phyloP scores from a whole-genome alignment of 2,113 vertebrate species.

The Embiotoca jacksoni region DNA sequence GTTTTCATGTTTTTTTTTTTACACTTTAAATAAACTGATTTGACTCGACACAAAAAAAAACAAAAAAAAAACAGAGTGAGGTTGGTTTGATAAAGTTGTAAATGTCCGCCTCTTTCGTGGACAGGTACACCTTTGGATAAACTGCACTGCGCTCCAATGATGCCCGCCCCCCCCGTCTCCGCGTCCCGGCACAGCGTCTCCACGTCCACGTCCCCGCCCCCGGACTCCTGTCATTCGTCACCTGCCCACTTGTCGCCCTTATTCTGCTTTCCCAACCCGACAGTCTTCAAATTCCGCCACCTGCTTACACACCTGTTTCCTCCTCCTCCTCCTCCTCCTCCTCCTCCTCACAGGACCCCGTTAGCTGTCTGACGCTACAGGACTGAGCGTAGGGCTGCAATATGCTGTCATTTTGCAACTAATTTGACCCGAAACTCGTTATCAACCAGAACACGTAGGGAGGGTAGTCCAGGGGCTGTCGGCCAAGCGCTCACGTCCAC shows the following conservation, averaged over 20 bases:
- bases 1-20: too few species aligned
- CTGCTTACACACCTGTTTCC: conserved; percentile 50
- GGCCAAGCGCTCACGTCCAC: too few species aligned
- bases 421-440: not conserved
- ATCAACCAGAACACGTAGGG: too few species aligned
- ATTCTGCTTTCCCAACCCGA: conserved; percentile 23
- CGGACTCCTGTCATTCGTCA: conserved; percentile 20
- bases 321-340: not conserved
- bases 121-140: conserved; percentile 4
- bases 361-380: conserved; percentile 10
- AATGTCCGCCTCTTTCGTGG: not conserved
- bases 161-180: not conserved
- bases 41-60: too few species aligned
- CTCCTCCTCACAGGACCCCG: conserved; percentile 5
- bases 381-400: not conserved
- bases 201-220: not conserved
- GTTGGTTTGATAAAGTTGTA: not conserved
- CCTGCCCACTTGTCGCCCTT: conserved; percentile 29
- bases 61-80: not conserved
- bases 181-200: not conserved
- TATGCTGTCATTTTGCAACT: conserved; percentile 2
- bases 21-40: too few species aligned
- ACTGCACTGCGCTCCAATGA: not conserved
- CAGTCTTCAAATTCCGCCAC: conserved; percentile 38
- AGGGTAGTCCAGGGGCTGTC: too few species aligned